Base-by-base conservation (phyloP, 2,113 vertebrate genomes). In the Protobothrops mucrosquamatus region DNA sequence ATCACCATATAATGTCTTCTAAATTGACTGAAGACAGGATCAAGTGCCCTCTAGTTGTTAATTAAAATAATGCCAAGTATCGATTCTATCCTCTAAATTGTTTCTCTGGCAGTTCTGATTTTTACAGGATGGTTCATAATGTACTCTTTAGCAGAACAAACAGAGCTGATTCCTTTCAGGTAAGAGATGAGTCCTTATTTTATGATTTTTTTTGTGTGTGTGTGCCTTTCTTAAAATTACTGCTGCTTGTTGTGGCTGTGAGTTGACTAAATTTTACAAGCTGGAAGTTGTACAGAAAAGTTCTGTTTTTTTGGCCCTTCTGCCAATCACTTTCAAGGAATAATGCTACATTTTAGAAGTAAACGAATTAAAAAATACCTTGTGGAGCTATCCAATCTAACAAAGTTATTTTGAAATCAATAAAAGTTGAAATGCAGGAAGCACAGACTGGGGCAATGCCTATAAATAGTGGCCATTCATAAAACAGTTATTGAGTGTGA, bases 131-230 rank as follows among this genome's bases (percentile, higher is more conserved):
- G 34, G 1, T 20, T 12, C 29, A 34, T 4, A 1, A 39, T 0
- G 0, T 23, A 69, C 24, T 46, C 34, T 0, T 0, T 0, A 2
- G 29, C 0, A 22, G 26, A 23, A 0, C 4, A 0, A 0, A 0
- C 0, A 0, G 0, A 0, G n/a, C 22, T 0, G 51, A 34, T 26
- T 39, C 15, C 10, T 20, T 51, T n/a, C 59, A 55, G 52, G 34
- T 15, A 2, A 46, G 24, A 61, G 39, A 24, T 2, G 0, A 0
- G 1, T 3, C 52, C 8, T 39, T 1, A 1, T 10, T 20, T 3
- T 56, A n/a, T 1, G 51, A 1, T 81, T 29, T 22, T 23, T 1
- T 18, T 51, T 2, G 55, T 22, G 24, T 22, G 14, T n/a, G n/a
- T 48, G 46, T 20, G 26, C 15, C 69, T 20, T 26, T 56, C 23